Evolutionary conservation across 92 coral and sea anemone species (phyloP), one percentile per base, ranked within the genome.

Genomic region (Parazoanthus darwini): DNA sequence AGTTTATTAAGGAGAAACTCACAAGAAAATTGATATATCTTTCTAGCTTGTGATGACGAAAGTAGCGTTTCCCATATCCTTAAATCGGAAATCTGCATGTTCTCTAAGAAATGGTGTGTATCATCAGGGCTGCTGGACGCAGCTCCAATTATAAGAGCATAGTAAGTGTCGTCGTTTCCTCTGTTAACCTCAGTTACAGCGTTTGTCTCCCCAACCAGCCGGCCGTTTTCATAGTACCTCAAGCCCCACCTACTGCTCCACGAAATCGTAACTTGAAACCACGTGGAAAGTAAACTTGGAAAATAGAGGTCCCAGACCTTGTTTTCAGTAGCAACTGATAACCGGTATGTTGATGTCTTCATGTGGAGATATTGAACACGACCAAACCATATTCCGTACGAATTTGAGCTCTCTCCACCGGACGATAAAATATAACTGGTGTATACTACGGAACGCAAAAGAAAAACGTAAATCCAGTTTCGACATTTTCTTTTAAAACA

Each of bases 211-310:
- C 14, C 51, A 0, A 76, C 7, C 46, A 76, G 51, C 79, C 15
- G 79, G 23, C 79, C 79, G 25, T 76, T 76, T 29, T 39, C 79
- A 76, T 76, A 76, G 54, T 76, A 76, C 35, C 79, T 18, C 79
- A 76, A 39, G 20, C 79, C 79, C 79, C 79, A 76, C 38, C 18
- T 76, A 2, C 51, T 9, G 14, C 79, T 20, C 79, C 79, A 76
- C 51, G 79, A 39, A 36, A 76, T 8, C 46, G 79, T 76, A n/a
- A 33, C 79, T 76, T 76, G 79, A 38, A 76, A 76, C 79, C 79
- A 76, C 79, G 54, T 76, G 51, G 51, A 18, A 22, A 54, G 79
- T 44, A 76, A 36, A 8, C 10, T 76, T 51, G 43, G 8, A 20
- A 76, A 25, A 76, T 76, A 39, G 26, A 76, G 79, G 13, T 0